These are phyloP conservation scores for Hippoglossus stenolepis DNA, from an alignment of 2,113 vertebrate genomes.

Conservation along the genomic window DNA sequence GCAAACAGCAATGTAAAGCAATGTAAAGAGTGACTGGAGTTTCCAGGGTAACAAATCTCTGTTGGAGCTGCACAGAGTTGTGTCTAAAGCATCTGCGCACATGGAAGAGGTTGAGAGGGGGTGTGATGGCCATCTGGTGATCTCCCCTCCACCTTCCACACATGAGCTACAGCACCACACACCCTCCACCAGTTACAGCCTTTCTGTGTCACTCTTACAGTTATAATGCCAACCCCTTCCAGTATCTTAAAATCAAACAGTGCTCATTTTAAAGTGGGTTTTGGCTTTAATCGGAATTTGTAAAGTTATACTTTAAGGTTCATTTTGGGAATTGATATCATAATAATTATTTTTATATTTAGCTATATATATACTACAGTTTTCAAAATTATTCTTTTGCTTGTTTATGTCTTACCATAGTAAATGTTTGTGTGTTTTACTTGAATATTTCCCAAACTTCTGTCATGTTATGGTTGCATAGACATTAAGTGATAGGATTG, in stretches of 20 bases:
- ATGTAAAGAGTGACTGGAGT: slow-evolving; percentile 2
- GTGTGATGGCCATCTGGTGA: slow-evolving; percentile 63
- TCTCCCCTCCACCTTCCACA: slow-evolving; percentile 16
- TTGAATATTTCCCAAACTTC: too few species aligned
- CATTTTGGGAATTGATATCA: too few species aligned
- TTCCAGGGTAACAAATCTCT: slow-evolving; percentile 15
- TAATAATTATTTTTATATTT: too few species aligned
- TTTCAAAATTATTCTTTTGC: too few species aligned
- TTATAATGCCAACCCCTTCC: background rate
- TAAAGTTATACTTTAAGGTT: too few species aligned
- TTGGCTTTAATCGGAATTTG: background rate
- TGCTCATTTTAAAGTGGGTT: too few species aligned
- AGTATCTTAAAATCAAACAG: background rate
- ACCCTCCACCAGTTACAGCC: background rate
- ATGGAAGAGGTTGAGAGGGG: slow-evolving; percentile 13
- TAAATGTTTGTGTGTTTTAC: too few species aligned
- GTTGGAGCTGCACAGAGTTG: slow-evolving; percentile 9
- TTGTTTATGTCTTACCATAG: too few species aligned
- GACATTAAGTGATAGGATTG: too few species aligned
- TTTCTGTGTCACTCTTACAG: background rate
- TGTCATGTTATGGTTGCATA: too few species aligned
- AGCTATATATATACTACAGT: too few species aligned
- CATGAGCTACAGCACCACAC: background rate
- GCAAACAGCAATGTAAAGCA: slow-evolving; percentile 19
- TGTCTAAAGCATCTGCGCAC: slow-evolving; percentile 47